These are phyloP conservation scores for Mercenaria mercenaria DNA, from an alignment of 1,140 invertebrate genomes.

Conservation along the genomic window DNA sequence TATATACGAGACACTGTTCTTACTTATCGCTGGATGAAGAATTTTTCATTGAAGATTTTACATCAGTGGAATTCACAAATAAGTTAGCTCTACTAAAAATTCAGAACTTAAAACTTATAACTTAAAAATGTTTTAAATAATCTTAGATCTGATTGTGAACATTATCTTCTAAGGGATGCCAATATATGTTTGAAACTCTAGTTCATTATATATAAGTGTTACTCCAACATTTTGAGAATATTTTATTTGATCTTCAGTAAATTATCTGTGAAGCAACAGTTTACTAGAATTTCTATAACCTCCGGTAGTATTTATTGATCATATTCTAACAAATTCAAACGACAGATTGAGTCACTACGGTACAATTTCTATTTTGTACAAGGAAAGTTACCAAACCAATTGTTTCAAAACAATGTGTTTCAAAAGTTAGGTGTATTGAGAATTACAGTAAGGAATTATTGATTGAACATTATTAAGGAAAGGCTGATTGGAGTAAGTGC, in stretches of 20 bases:
- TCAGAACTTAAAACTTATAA: too few relatives aligned
- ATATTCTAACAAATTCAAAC: too few relatives aligned
- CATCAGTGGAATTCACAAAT: too few relatives aligned
- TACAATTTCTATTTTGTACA: background rate
- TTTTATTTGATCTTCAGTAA: constrained; percentile 5
- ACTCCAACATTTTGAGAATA: background rate
- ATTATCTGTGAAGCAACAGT: background rate
- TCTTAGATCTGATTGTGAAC: background rate
- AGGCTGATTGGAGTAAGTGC: background rate
- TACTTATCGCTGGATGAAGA: too few relatives aligned
- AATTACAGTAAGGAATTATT: constrained; percentile 1
- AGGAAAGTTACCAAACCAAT: background rate
- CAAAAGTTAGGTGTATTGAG: constrained; percentile 2
- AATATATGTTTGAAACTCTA: constrained; percentile 20
- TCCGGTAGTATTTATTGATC: too few relatives aligned
- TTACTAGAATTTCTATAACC: background rate
- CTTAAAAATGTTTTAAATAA: background rate
- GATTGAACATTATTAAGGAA: background rate
- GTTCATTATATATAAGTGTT: background rate
- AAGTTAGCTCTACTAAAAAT: too few relatives aligned
- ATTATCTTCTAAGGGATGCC: background rate
- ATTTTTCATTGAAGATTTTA: too few relatives aligned
- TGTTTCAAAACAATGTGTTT: constrained; percentile 16
- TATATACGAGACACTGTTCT: too few relatives aligned
- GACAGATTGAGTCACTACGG: too few relatives aligned